phyloP scores from a whole-genome alignment of 2,113 vertebrate species.

The Glaucomys volans region DNA sequence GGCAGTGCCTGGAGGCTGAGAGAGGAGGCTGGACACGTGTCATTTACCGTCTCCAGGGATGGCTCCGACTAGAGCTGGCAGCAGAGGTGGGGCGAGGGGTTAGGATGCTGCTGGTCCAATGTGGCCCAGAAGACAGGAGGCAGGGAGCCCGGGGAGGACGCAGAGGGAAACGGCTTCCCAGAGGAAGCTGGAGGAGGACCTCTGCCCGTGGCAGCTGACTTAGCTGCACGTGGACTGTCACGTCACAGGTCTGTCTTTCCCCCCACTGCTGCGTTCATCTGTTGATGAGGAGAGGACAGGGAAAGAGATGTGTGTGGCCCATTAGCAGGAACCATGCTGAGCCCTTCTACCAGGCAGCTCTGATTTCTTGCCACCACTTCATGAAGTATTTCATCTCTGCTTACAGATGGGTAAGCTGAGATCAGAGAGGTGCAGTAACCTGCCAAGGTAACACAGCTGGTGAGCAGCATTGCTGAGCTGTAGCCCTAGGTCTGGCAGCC shows the following conservation, averaged over 20 bases:
- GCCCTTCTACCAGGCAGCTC: neutral
- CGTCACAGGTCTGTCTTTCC: neutral
- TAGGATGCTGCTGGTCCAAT: neutral
- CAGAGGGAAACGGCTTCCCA: neutral
- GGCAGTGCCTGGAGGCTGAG: neutral
- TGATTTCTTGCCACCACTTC: neutral
- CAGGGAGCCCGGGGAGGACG: neutral
- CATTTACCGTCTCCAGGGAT: rapidly evolving
- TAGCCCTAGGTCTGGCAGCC: too few species aligned
- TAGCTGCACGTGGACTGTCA: neutral
- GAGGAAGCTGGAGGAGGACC: neutral
- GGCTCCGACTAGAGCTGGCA: rapidly evolving
- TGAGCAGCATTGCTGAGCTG: neutral
- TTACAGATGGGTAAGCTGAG: neutral
- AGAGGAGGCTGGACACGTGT: neutral
- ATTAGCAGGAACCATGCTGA: neutral
- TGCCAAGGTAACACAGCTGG: neutral
- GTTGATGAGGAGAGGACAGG: neutral
- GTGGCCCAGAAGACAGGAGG: neutral
- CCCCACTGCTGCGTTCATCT: neutral
- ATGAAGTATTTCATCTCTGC: neutral
- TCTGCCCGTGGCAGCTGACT: neutral
- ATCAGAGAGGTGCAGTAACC: neutral
- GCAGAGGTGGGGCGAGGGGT: neutral
- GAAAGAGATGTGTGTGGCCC: neutral